Evolutionary conservation across 2,888 invertebrate genomes (phyloP).

Genomic region (Masnerella sp.): DNA sequence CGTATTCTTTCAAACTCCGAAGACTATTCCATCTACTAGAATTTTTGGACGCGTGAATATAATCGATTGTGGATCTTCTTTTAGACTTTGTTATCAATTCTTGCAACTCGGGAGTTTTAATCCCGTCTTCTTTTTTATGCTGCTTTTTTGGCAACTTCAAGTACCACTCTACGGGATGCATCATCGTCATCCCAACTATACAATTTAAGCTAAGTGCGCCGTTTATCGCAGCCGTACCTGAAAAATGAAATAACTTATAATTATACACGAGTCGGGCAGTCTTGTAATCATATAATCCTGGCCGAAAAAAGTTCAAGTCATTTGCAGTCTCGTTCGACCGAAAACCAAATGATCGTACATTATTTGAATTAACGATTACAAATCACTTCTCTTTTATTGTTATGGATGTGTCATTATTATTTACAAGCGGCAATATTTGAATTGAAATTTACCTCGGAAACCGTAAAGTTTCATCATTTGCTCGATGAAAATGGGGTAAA

Average conservation of each 20-base stretch:
- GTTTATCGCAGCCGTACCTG: slow-evolving; percentile 81
- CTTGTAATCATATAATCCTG: slow-evolving; percentile 47
- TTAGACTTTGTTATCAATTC: slow-evolving; percentile 57
- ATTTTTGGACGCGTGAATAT: slow-evolving; percentile 56
- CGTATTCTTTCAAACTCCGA: slow-evolving; percentile 65
- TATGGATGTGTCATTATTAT: background rate
- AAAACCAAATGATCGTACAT: no score
- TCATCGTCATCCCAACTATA: slow-evolving; percentile 83
- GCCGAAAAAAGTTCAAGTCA: slow-evolving; percentile 5
- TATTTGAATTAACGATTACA: no score
- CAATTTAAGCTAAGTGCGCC: slow-evolving; percentile 84
- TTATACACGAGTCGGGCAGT: slow-evolving; percentile 34
- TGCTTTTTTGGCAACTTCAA: slow-evolving; percentile 50
- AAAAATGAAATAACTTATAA: slow-evolving; percentile 40
- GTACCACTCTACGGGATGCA: slow-evolving; percentile 88
- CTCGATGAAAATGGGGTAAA: slow-evolving; percentile 83
- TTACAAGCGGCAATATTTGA: background rate
- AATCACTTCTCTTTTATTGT: no score
- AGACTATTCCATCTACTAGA: slow-evolving; percentile 70
- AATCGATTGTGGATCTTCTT: slow-evolving; percentile 68
- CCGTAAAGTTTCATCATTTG: slow-evolving; percentile 82
- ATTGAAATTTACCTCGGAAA: slow-evolving; percentile 80
- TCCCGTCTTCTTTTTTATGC: slow-evolving; percentile 64
- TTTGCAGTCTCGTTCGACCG: slow-evolving; percentile 10
- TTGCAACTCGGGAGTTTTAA: slow-evolving; percentile 61